Percentiles rank a stretch among this genome's conserved stretches.
Evolutionary conservation across 2,888 invertebrate genomes (phyloP).

Genomic region (Leptinotarsa juncta): DNA sequence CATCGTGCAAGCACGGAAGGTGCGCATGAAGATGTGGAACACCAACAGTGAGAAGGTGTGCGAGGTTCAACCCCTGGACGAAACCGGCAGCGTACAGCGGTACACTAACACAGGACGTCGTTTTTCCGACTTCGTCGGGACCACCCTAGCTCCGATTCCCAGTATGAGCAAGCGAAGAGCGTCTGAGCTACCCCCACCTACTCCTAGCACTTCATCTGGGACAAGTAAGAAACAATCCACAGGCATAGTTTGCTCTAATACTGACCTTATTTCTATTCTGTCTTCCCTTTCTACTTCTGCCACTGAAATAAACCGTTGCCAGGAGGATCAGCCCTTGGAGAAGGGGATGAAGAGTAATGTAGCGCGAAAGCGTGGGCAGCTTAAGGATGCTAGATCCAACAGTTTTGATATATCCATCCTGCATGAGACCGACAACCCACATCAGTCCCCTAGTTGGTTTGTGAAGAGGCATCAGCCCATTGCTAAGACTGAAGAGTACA

Average conservation of each 20-base stretch:
- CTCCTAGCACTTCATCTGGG: constrained; percentile 54
- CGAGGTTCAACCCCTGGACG: constrained; percentile 84
- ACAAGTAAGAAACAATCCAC: constrained; percentile 60
- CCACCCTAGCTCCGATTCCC: constrained; percentile 73
- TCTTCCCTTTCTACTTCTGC: constrained; percentile 84
- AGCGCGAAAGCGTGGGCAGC: constrained; percentile 69
- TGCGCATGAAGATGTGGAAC: constrained; percentile 87
- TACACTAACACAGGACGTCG: constrained; percentile 72
- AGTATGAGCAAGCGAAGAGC: constrained; percentile 72
- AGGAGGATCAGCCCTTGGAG: constrained; percentile 61
- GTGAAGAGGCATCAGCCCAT: constrained; percentile 80
- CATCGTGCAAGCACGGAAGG: constrained; percentile 84
- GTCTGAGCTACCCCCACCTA: constrained; percentile 75
- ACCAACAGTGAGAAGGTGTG: constrained; percentile 82
- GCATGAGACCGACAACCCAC: constrained; percentile 61
- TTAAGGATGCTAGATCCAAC: constrained; percentile 81
- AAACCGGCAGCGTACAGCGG: constrained; percentile 70
- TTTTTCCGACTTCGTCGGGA: constrained; percentile 79
- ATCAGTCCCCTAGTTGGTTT: constrained; percentile 77
- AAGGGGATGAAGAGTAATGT: constrained; percentile 26
- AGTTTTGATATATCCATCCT: constrained; percentile 86
- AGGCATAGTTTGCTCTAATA: constrained; percentile 85
- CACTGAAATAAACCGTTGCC: constrained; percentile 81
- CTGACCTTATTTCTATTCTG: constrained; percentile 83
- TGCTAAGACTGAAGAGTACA: constrained; percentile 43